These are phyloP conservation scores for Rutilus rutilus DNA, from an alignment of 2,113 vertebrate genomes.

Conservation along the genomic window DNA sequence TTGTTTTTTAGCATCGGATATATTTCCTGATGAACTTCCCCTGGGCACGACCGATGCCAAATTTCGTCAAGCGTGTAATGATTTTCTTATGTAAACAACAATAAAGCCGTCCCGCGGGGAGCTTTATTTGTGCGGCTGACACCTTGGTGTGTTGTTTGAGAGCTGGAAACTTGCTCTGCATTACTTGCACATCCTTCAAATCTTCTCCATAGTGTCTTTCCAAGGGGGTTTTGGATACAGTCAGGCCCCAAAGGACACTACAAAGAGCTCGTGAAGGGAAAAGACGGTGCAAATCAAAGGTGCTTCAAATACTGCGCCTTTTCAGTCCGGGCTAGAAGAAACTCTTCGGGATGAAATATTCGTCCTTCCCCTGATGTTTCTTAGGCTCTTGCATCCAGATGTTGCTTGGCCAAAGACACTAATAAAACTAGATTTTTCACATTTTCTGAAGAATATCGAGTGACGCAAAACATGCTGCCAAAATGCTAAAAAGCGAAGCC, in stretches of 20 bases:
- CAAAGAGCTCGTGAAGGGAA: slow-evolving; percentile 56
- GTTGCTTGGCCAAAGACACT: not conserved
- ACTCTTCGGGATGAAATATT: not conserved
- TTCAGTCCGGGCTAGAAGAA: not conserved
- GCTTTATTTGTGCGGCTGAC: slow-evolving; percentile 72
- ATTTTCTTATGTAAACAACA: slow-evolving; percentile 75
- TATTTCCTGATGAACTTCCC: slow-evolving; percentile 69
- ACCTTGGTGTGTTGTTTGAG: slow-evolving; percentile 54
- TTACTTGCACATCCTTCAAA: slow-evolving; percentile 14
- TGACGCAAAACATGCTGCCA: not conserved
- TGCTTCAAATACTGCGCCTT: slow-evolving; percentile 35
- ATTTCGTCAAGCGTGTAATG: slow-evolving; percentile 68
- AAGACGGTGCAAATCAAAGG: slow-evolving; percentile 55
- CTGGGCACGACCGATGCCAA: slow-evolving; percentile 61
- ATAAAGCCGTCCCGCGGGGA: slow-evolving; percentile 70
- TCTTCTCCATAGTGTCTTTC: not conserved
- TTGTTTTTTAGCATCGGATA: slow-evolving; percentile 68
- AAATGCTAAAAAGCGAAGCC: not conserved
- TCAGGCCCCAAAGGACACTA: slow-evolving; percentile 24
- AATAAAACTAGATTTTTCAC: not conserved
- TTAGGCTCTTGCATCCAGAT: not conserved
- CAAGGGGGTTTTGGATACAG: slow-evolving; percentile 31
- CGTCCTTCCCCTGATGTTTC: not conserved
- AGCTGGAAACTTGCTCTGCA: slow-evolving; percentile 15
- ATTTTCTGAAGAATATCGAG: not conserved